Percentiles rank a stretch among this genome's conserved stretches.
phyloP scores from a whole-genome alignment of 1,140 invertebrate genomes.

The Varroa destructor region DNA sequence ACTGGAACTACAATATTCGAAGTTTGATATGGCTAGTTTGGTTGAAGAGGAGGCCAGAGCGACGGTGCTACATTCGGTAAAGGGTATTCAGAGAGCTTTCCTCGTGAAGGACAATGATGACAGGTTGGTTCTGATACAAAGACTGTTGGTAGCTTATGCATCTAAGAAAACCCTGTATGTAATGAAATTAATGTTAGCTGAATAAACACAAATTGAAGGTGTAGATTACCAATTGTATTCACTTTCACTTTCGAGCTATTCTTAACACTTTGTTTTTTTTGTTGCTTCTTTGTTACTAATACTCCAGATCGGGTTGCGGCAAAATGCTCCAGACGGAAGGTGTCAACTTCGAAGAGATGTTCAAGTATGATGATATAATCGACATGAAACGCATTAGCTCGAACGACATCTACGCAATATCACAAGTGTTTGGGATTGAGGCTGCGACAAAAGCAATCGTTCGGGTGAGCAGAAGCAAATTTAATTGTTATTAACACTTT shows the following conservation, averaged over 20 bases:
- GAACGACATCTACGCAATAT: slow-evolving; percentile 86
- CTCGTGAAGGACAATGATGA: slow-evolving; percentile 41
- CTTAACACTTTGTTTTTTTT: too few relatives aligned
- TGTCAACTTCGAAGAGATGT: slow-evolving; percentile 82
- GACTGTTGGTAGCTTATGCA: too few relatives aligned
- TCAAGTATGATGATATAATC: slow-evolving; percentile 61
- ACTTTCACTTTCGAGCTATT: too few relatives aligned
- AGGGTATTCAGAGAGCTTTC: slow-evolving; percentile 67
- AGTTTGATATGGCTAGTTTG: slow-evolving; percentile 62
- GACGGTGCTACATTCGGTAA: slow-evolving; percentile 63
- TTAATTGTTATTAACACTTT: too few relatives aligned
- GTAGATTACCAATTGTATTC: too few relatives aligned
- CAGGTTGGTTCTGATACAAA: slow-evolving; percentile 46
- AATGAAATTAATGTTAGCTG: too few relatives aligned
- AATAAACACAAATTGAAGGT: too few relatives aligned
- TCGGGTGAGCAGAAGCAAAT: slow-evolving; percentile 39
- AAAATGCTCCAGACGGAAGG: slow-evolving; percentile 68
- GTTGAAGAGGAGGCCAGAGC: slow-evolving; percentile 57
- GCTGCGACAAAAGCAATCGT: slow-evolving; percentile 78
- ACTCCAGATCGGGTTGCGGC: slow-evolving; percentile 21
- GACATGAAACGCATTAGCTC: slow-evolving; percentile 74
- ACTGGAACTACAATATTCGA: slow-evolving; percentile 45
- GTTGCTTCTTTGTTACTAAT: too few relatives aligned
- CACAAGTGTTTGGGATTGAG: slow-evolving; percentile 80
- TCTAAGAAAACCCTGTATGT: too few relatives aligned